Evolutionary conservation across 1,140 invertebrate genomes (phyloP), one percentile per base, ranked within the genome.

Genomic region (Pseudomyrmex sp.): DNA sequence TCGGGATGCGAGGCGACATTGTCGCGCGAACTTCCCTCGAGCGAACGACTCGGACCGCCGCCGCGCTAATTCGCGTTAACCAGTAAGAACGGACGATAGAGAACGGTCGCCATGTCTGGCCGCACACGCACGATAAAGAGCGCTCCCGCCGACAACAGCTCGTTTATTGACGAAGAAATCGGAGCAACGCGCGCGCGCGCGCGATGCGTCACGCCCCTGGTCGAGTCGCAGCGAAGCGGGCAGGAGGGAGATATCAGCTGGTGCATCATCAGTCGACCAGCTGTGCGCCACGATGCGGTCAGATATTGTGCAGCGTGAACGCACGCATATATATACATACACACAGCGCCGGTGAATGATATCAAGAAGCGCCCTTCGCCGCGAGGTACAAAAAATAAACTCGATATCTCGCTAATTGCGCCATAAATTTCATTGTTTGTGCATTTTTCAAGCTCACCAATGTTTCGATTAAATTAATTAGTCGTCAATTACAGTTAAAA

Each of bases 241-340:
- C 18, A 74, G 72, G 20, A 58, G 26, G 59, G 7, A 48, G 50
- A 75, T 58, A 79, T 66, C 65, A 72, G 74, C 82, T 86, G 82
- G 86, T 80, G 44, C 23, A 77, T 59, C 85, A 75, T 26, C 20
- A 10, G 48, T 35, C 13, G 50, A 52, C 50, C 50, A 35, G 35
- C 35, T 35, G 35, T 35, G 35, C 26, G 26, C 26, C 4, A 35
- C 26, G 26, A 35, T 35, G 26, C 5, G 35, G 35, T 35, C 5
- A 2, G 35, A 35, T 35, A 35, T 35, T 35, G 35, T 35, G 4
- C 5, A 7, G 5, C 5, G 35, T 35, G 35, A 35, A 1, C 35
- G 4, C 35, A 35, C 35, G 35, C 35, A 35, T 0, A 35, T 4
- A 7, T 35, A 35, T 0, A 35, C 35, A 7, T 35, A 7, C 35